These are phyloP conservation scores for Rosalia funebris DNA, from an alignment of 2,888 invertebrate species.

Conservation along the genomic window DNA sequence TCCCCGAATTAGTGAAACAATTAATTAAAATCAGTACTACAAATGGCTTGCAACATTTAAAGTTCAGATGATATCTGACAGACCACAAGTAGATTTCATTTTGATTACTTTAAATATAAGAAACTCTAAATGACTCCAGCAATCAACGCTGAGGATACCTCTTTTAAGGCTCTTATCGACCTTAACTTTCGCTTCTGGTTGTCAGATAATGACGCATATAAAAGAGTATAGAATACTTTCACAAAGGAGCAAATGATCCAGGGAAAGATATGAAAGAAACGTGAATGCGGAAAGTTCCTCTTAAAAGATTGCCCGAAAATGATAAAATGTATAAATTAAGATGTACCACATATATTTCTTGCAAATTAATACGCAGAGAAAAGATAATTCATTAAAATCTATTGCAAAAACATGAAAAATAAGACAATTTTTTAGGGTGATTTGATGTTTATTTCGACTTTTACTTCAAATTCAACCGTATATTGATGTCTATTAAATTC, in stretches of 20 bases:
- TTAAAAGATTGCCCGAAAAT: too few species aligned
- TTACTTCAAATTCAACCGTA: too few species aligned
- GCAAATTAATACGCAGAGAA: too few species aligned
- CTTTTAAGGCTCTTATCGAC: neutral
- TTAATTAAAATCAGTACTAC: neutral
- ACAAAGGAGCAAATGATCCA: neutral
- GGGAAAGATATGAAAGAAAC: neutral
- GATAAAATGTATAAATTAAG: too few species aligned
- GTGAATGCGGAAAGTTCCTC: too few species aligned
- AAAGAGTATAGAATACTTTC: neutral
- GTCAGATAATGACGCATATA: neutral
- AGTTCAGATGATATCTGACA: neutral
- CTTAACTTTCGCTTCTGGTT: neutral
- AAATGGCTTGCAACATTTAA: constrained; percentile 1
- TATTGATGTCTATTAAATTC: too few species aligned
- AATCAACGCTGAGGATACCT: neutral
- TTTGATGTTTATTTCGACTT: too few species aligned
- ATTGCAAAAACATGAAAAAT: too few species aligned
- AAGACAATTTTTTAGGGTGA: too few species aligned
- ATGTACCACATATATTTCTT: too few species aligned
- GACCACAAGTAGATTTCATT: neutral
- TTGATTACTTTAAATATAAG: neutral
- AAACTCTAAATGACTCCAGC: constrained; percentile 5
- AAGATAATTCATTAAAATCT: too few species aligned
- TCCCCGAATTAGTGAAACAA: too few species aligned